Evolutionary conservation across 2,888 invertebrate species (phyloP), one percentile per base, ranked within the genome.

Genomic region (Sinelater perroti): DNA sequence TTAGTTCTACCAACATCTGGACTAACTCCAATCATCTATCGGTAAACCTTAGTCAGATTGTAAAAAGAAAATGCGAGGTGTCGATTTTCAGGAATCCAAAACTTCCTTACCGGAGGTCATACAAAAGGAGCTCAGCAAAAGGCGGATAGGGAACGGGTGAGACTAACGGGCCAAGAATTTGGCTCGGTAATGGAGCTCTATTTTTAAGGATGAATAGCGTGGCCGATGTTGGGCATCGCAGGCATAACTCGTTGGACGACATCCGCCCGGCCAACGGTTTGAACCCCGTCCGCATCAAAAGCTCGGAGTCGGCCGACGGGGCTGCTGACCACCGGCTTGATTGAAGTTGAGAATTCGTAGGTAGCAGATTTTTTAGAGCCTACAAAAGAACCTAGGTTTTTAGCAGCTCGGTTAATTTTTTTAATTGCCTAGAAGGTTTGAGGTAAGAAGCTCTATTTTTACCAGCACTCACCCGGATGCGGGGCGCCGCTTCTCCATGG

Each of bases 91-190:
- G n/a, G n/a, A n/a, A n/a, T n/a, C n/a, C 6, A 54, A n/a, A n/a
- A n/a, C n/a, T n/a, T n/a, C n/a, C n/a, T n/a, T 90, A 51, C 86
- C 88, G 0, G 84, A 88, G 58, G 83, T 87, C 8, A 84, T 87
- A 11, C 83, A 85, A 67, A 86, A 84, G 67, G 86, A 87, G 72
- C 78, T 88, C 56, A 85, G 87, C 64, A 85, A 84, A 69, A 75
- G 85, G 40, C 79, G 84, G 45, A 87, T 88, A 62, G 85, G 86
- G 21, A 81, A 81, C 21, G 83, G 80, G 80, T 79, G 81, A 67
- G 53, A 35, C n/a, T 1, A 2, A 5, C 1, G 8, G 3, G 7
- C 2, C 7, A 33, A 10, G 3, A 33, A n/a, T n/a, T n/a, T n/a
- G n/a, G n/a, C n/a, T n/a, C n/a, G n/a, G n/a, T n/a, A n/a, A n/a